phyloP scores from a whole-genome alignment of 2,797 vertebrate genomes.

The Danionella dracula region DNA sequence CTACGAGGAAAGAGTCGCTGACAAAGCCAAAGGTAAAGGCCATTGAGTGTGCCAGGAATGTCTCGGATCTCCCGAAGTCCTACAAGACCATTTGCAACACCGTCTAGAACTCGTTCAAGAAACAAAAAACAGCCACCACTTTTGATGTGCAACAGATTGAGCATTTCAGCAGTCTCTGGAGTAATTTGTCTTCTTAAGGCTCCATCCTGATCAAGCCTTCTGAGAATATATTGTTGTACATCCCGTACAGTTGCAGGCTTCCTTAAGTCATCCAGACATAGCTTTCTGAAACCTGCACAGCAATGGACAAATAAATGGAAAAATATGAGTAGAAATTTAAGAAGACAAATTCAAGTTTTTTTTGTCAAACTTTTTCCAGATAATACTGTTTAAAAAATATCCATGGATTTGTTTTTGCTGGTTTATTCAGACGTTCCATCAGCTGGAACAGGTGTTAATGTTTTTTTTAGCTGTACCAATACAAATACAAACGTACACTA shows the following conservation, averaged over 20 bases:
- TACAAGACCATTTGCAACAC: constrained; percentile 66
- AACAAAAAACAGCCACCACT: constrained; percentile 80
- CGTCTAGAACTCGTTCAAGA: constrained; percentile 77
- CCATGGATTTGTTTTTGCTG: too few species aligned
- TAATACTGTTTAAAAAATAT: too few species aligned
- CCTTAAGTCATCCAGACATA: constrained; percentile 76
- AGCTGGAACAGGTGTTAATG: too few species aligned
- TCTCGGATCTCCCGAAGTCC: constrained; percentile 73
- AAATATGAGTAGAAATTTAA: neutral
- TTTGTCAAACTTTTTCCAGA: too few species aligned
- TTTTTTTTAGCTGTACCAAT: too few species aligned
- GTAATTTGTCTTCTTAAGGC: constrained; percentile 72
- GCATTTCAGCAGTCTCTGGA: constrained; percentile 75
- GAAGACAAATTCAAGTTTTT: too few species aligned
- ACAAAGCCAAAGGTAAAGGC: constrained; percentile 83
- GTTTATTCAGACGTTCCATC: too few species aligned
- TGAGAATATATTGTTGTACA: constrained; percentile 79
- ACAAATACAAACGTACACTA: too few species aligned
- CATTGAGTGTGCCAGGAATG: constrained; percentile 78
- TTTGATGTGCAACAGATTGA: constrained; percentile 81
- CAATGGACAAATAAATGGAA: neutral
- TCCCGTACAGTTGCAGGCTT: constrained; percentile 69
- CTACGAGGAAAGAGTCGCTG: constrained; percentile 73
- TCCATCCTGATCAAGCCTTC: constrained; percentile 68
- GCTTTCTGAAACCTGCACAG: constrained; percentile 66